phyloP scores from a whole-genome alignment of 2,113 vertebrate genomes.

The Athene noctua region DNA sequence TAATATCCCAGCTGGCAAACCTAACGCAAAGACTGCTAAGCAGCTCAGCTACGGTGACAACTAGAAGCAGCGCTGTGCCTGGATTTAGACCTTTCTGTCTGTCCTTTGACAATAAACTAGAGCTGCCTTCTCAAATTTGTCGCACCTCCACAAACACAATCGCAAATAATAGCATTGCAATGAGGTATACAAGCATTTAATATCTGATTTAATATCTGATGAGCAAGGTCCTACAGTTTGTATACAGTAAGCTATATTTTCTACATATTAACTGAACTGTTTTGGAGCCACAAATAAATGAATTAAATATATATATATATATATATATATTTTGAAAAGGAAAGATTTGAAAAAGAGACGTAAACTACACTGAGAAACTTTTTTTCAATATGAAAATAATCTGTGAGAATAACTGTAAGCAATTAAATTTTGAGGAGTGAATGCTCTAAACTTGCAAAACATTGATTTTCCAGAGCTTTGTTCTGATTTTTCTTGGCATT shows the following conservation, averaged over 20 bases:
- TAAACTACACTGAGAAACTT: neutral
- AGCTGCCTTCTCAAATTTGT: neutral
- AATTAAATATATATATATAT: too few relatives aligned
- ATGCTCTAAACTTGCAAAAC: neutral
- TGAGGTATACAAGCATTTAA: neutral
- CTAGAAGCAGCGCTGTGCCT: neutral
- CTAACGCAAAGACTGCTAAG: neutral
- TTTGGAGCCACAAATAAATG: neutral
- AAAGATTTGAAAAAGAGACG: neutral
- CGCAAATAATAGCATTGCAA: neutral
- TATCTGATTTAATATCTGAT: neutral
- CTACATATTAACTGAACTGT: neutral
- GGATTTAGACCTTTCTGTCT: neutral
- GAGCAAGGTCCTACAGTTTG: neutral
- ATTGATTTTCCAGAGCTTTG: neutral
- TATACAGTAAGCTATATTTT: neutral
- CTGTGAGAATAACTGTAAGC: neutral
- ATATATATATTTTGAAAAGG: too few relatives aligned
- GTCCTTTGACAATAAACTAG: neutral
- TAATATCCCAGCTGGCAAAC: neutral
- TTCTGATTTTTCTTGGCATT: neutral
- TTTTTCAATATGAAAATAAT: neutral
- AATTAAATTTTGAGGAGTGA: neutral
- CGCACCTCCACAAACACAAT: neutral
- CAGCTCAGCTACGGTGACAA: neutral